Conservation (phyloP, 2,113 vertebrate genomes). For the Pyrgilauda ruficollis region DNA sequence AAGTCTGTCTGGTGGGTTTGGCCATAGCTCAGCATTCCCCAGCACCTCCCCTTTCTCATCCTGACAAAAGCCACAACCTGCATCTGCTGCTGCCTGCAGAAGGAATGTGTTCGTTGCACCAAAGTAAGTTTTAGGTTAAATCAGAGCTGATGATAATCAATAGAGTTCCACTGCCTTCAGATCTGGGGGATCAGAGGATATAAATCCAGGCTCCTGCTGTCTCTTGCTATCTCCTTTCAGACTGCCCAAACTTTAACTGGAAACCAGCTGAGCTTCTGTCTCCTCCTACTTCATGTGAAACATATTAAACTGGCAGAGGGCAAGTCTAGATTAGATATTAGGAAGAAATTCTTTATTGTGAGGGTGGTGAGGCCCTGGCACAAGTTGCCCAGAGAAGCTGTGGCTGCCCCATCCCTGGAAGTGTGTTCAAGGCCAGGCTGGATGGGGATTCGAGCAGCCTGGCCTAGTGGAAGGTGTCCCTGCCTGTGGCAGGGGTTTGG, state of each 20-base stretch:
- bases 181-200: not conserved
- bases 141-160: not conserved
- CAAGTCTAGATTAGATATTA: not conserved
- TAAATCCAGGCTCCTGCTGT: not conserved
- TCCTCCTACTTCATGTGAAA: not conserved
- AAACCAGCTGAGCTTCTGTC: not conserved
- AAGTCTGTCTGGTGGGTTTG: not conserved
- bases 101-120: not conserved
- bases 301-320: not conserved
- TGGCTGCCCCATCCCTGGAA: not conserved
- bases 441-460: not conserved
- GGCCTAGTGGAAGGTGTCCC: not conserved
- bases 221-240: not conserved
- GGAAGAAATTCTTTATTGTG: not conserved
- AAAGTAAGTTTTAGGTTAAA: not conserved
- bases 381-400: not conserved
- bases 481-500: not conserved
- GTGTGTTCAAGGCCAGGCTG: not conserved
- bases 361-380: not conserved
- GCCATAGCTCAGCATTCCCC: not conserved
- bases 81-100: not conserved
- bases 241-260: not conserved
- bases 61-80: not conserved
- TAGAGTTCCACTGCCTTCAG: not conserved
- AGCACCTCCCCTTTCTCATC: not conserved